These are phyloP conservation scores for Zophobas atratus DNA, from an alignment of 1,140 invertebrate species.

Conservation along the genomic window DNA sequence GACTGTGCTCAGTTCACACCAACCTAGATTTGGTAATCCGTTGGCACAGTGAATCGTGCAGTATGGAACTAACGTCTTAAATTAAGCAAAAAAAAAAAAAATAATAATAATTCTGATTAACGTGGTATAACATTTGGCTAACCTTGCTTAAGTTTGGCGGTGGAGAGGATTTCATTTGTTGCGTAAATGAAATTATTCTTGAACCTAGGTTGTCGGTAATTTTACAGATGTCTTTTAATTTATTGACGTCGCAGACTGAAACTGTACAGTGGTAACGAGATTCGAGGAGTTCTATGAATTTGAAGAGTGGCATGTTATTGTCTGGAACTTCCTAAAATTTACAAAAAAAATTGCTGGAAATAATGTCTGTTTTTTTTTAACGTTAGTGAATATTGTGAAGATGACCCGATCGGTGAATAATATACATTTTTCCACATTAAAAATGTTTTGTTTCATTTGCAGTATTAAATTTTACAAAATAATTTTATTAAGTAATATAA, in stretches of 20 bases:
- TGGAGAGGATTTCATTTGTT: constrained; percentile 72
- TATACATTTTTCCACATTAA: no score
- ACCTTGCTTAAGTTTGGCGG: constrained; percentile 71
- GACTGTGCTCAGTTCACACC: constrained; percentile 83
- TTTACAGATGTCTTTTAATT: constrained; percentile 84
- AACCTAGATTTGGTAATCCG: constrained; percentile 65
- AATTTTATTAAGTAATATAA: no score
- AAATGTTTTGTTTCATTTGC: no score
- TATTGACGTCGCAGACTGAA: constrained; percentile 86
- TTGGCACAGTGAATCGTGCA: constrained; percentile 76
- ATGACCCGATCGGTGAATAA: no score
- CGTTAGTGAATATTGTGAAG: no score
- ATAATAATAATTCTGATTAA: not conserved
- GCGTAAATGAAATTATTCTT: constrained; percentile 78
- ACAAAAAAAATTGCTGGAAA: constrained; percentile 14
- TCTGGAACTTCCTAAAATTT: constrained; percentile 78
- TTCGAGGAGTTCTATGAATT: constrained; percentile 89
- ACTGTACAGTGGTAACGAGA: constrained; percentile 85
- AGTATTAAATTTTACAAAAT: no score
- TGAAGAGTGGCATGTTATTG: constrained; percentile 84
- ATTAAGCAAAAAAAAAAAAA: constrained; percentile 56
- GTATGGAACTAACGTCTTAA: constrained; percentile 75
- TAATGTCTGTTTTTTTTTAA: not conserved
- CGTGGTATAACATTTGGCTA: not conserved
- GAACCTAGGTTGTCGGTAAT: constrained; percentile 80